phyloP scores from a whole-genome alignment of 2,888 invertebrate species.

The Siphonodentalium dalli region DNA sequence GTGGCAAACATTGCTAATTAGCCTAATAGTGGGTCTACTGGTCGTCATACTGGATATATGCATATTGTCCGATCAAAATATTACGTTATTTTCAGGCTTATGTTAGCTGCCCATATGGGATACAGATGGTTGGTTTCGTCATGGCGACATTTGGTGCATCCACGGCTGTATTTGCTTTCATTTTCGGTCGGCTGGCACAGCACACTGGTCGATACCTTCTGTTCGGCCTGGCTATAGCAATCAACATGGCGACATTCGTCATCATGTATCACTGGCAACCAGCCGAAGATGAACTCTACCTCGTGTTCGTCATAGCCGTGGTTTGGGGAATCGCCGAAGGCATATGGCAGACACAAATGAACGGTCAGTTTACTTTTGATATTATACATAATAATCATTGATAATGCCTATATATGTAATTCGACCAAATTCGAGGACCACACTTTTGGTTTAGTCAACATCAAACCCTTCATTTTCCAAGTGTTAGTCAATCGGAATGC shows the following conservation, averaged over 20 bases:
- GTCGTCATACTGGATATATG: too few species aligned
- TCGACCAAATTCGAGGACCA: too few species aligned
- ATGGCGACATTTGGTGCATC: constrained; percentile 48
- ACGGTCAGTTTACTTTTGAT: constrained; percentile 34
- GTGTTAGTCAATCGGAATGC: too few species aligned
- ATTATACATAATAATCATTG: too few species aligned
- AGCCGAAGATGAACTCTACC: constrained; percentile 11
- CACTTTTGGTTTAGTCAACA: too few species aligned
- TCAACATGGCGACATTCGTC: constrained; percentile 37
- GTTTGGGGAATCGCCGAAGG: constrained; percentile 47
- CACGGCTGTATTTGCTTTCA: constrained; percentile 38
- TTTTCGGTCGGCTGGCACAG: constrained; percentile 37
- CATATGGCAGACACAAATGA: constrained; percentile 49
- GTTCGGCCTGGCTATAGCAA: constrained; percentile 33
- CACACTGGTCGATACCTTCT: constrained; percentile 40
- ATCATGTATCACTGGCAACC: constrained; percentile 40
- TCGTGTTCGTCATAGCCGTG: constrained; percentile 39
- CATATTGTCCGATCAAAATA: neutral
- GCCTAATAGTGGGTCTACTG: too few species aligned
- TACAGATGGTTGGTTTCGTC: constrained; percentile 49
- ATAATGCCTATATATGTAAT: too few species aligned
- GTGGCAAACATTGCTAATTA: too few species aligned
- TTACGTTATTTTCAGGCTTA: constrained; percentile 36
- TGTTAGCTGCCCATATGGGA: constrained; percentile 48
- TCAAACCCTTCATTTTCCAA: too few species aligned